Base-by-base conservation (phyloP, 2,113 vertebrate genomes). In the Silurus meridionalis region DNA sequence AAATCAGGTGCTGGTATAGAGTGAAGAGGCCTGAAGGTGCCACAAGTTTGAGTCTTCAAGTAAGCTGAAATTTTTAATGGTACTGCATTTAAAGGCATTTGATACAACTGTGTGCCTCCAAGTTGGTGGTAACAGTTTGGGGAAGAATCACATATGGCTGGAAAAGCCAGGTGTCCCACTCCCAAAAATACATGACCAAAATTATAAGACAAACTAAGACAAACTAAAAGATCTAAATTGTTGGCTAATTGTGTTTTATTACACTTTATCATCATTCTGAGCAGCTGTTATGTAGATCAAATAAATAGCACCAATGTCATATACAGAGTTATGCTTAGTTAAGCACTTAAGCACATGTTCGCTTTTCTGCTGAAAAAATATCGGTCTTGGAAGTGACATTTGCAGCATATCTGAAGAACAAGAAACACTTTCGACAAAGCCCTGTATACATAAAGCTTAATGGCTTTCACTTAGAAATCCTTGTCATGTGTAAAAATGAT, bases 211-310 rank as follows among this genome's bases (percentile, higher is more conserved):
- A 63, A n/a, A 15, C 11, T 57, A 11, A 8, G 28, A 37, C 28
- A 37, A 37, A 11, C 9, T 2, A 50, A 37, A 69, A 19, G 15
- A 60, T 17, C 8, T 66, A 52, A 67, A 28, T 52, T 75, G 48
- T 63, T 85, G 58, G 58, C 50, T 84, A 61, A 77, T 28, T 64
- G 57, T 75, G 69, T 84, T 75, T 78, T 21, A 78, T 85, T 74
- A n/a, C 17, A 50, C 61, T 64, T 37, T 11, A 50, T 60, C 83
- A 84, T 71, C 83, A 84, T 71, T 61, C 48, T 53, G 72, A 64
- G 71, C 72, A 77, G 83, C 72, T n/a, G 19, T 77, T 63, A 52
- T 61, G 67, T 75, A 84, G 46, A 61, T 74, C 71, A 21, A 75
- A 21, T 52, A 14, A 75, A 74, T n/a, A 75, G 72, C 72, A 75